These are phyloP conservation scores for Hyperopisus bebe DNA, from an alignment of 2,113 vertebrate species.

Conservation along the genomic window DNA sequence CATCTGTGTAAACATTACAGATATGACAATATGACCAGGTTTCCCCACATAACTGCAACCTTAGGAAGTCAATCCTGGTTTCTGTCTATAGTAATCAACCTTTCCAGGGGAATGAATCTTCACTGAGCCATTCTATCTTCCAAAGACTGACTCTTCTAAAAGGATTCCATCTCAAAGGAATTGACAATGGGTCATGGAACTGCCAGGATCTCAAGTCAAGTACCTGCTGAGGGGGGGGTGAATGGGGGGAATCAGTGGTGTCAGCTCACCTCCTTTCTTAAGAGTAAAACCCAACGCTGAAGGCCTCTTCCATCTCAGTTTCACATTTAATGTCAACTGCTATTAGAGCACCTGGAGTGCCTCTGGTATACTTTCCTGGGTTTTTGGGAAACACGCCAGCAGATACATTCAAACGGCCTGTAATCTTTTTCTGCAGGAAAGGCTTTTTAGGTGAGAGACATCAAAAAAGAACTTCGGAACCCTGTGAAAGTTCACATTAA, in stretches of 20 bases:
- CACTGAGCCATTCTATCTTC: not conserved
- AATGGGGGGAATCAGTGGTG: not conserved
- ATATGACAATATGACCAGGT: not conserved
- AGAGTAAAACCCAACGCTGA: not conserved
- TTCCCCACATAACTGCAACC: not conserved
- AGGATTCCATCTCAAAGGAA: not conserved
- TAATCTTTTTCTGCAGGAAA: not conserved
- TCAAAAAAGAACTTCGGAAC: not conserved
- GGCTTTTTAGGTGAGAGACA: not conserved
- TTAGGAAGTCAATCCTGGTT: not conserved
- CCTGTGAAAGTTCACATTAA: not conserved
- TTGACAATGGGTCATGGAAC: not conserved
- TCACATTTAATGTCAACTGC: slow-evolving; percentile 21
- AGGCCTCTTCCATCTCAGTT: not conserved
- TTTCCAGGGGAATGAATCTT: not conserved
- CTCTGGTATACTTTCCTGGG: not conserved
- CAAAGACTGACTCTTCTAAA: not conserved
- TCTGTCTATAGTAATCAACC: not conserved
- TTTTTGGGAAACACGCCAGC: not conserved
- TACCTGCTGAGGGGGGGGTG: not conserved
- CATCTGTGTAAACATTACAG: not conserved
- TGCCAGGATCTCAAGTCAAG: not conserved
- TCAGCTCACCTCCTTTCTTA: not conserved
- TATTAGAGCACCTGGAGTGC: not conserved
- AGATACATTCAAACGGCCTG: not conserved